Evolutionary conservation across 1,140 invertebrate species (phyloP), one percentile per base, ranked within the genome.

Genomic region (Meloidogyne exigua): DNA sequence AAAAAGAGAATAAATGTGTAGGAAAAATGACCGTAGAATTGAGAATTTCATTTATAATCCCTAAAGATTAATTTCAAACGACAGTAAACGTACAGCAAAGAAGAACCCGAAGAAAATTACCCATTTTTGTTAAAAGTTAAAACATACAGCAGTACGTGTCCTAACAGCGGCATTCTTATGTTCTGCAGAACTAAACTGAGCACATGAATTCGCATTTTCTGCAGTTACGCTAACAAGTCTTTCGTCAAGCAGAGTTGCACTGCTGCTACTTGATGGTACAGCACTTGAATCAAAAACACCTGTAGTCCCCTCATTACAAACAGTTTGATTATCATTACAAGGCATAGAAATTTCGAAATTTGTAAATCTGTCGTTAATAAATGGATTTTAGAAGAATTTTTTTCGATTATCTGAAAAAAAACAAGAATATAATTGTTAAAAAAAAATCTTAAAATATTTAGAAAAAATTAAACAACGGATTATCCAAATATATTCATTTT

Each of bases 321-420:
- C 25, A 18, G 42, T 57, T 13, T 44, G 49, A 36, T 36, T 73
- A 36, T 73, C 71, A 65, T 73, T 73, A 62, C 71, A 73, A 36
- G 71, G 71, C 71, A 73, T 73, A 57, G 77, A 76, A 57, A 57
- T 18, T 57, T 57, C n/a, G 49, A 57, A 57, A n/a, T n/a, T 4
- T 57, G 49, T 57, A 18, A 57, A 57, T n/a, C 9, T n/a, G 18
- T 57, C 49, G 49, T 57, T 57, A 57, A 57, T 57, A n/a, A 57
- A 57, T 57, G 18, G 3, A n/a, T 57, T 57, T n/a, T n/a, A 32
- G 28, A n/a, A n/a, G 13, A 2, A n/a, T n/a, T 18, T 57, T 49
- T n/a, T 57, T 57, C 49, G 49, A 57, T 18, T 57, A 4, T 57
- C 49, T 57, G 18, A 57, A 57, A 57, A 39, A n/a, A n/a, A n/a